Base-by-base conservation (phyloP, 1,140 invertebrate species). In the Plectrocnemia conspersa region DNA sequence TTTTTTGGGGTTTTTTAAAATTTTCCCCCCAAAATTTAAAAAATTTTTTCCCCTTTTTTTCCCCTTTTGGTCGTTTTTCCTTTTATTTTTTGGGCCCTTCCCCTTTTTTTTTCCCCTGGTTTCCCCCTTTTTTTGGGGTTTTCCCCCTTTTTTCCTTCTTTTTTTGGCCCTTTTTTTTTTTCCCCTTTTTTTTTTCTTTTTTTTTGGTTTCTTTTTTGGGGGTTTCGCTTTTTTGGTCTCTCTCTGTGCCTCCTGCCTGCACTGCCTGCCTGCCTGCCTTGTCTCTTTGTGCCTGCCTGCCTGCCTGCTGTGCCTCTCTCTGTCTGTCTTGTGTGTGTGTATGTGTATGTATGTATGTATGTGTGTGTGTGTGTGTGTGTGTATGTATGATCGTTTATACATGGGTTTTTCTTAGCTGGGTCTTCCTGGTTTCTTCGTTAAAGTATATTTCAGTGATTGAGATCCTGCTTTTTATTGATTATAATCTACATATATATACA, bases 1-100 rank as follows among this genome's bases (percentile, higher is more conserved):
- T 32, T 32, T 47, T 47, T 33, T 16, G 9, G 21, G 22, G 22
- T 7, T 4, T 13, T 42, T 19, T 42, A 45, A 27, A 45, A 27
- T 27, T 27, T 45, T 27, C 29, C 42, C 7, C 1, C 27, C 1
- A 48, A n/a, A 29, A 29, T 29, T 29, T 29, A 29, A 7, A 29
- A 7, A 29, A 29, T 7, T n/a, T 29, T 29, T 7, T 29, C n/a
- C 27, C n/a, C n/a, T 7, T 29, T 7, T 29, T 29, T 29, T 29
- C 7, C 27, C n/a, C 27, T n/a, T n/a, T 29, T 29, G 27, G n/a
- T 29, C 27, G 27, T 29, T 29, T 29, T n/a, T 29, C 27, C 27
- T 29, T n/a, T 7, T 29, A 29, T 29, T 29, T 29, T n/a, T 7
- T n/a, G 27, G 7, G 7, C 27, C 7, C n/a, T 29, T 29, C n/a